Percentiles rank a stretch among this genome's conserved stretches.
Evolutionary conservation across 2,797 vertebrate species (phyloP).

Genomic region (Taenioides sp.): DNA sequence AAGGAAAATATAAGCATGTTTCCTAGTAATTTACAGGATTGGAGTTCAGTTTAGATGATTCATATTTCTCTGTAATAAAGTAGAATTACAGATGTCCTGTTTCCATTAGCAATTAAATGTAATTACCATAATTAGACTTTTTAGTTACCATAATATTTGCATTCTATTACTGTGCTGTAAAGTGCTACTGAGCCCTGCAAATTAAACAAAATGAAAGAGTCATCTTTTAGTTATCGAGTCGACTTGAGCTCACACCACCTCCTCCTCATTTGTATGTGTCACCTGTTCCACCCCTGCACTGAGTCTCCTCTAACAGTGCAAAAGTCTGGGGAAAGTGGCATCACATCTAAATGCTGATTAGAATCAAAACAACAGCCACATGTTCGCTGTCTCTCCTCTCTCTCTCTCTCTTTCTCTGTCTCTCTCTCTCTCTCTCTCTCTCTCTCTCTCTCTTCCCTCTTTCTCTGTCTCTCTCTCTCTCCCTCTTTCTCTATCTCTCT

Average conservation of each 20-base stretch:
- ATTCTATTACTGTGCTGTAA: not conserved
- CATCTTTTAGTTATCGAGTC: not conserved
- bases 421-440: too few relatives aligned
- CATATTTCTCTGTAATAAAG: too few relatives aligned
- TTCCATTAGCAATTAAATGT: too few relatives aligned
- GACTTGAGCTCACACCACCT: not conserved
- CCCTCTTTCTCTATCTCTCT: constrained; percentile 16
- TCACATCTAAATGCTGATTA: constrained; percentile 55
- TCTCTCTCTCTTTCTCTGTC: not conserved
- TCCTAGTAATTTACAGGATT: too few relatives aligned
- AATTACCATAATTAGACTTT: too few relatives aligned
- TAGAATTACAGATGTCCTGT: too few relatives aligned
- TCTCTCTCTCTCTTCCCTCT: not conserved
- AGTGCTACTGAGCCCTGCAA: not conserved
- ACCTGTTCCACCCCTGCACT: constrained; percentile 20
- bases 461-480: constrained; percentile 12
- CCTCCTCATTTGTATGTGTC: constrained; percentile 18
- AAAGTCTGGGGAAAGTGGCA: constrained; percentile 31
- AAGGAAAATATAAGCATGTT: too few relatives aligned
- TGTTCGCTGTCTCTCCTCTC: constrained; percentile 12
- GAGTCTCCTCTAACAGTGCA: constrained; percentile 20
- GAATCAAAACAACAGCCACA: constrained; percentile 55
- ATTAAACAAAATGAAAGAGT: not conserved
- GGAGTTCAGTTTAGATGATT: too few relatives aligned
- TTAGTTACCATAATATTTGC: not conserved